Conservation (phyloP, 53 echinoderm and acorn worm species). For the Crossaster papposus region DNA sequence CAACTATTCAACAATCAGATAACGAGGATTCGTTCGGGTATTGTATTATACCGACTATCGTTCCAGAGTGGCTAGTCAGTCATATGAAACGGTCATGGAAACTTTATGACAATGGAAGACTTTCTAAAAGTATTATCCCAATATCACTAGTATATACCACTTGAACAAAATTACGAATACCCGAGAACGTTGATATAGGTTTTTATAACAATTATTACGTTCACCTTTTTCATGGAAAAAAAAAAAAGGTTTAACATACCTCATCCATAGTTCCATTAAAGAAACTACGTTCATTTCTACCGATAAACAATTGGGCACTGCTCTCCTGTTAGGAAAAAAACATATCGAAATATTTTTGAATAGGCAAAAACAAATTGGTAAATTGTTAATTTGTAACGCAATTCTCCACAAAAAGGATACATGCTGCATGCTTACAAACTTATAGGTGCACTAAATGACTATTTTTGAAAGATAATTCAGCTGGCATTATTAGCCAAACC, state of each 20-base stretch:
- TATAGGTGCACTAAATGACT: neutral
- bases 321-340: constrained; percentile 48
- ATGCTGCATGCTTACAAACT: neutral
- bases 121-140: no score
- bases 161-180: no score
- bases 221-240: neutral
- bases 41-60: no score
- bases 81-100: no score
- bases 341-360: neutral
- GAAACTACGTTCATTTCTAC: constrained; percentile 69
- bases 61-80: neutral
- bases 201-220: neutral
- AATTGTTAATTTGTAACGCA: no score
- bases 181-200: neutral
- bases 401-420: no score
- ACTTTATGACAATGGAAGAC: no score
- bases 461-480: neutral
- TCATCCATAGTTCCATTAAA: constrained; percentile 88
- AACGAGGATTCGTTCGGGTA: no score
- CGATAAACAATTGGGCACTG: constrained; percentile 75
- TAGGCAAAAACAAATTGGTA: neutral
- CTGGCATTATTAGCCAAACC: no score
- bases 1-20: no score
- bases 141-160: no score
- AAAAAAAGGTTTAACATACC: constrained; percentile 37